Percentiles rank a stretch among this genome's conserved stretches.
Evolutionary conservation across 2,113 vertebrate genomes (phyloP).

Genomic region (Pluvianellus socialis): DNA sequence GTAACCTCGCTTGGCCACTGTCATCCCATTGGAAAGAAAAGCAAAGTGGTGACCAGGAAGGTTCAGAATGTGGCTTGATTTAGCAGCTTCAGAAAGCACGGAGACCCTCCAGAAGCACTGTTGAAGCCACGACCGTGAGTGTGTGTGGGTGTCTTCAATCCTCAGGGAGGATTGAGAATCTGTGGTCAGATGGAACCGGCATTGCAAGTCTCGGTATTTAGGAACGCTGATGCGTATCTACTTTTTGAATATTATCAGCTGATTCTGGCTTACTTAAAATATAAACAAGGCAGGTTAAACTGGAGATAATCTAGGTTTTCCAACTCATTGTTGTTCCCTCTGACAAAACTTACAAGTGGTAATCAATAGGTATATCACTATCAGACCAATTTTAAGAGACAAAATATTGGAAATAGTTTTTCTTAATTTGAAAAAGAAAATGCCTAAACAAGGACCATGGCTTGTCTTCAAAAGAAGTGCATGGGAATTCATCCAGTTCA

Average conservation of each 20-base stretch:
- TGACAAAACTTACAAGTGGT: neutral
- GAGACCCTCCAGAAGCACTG: neutral
- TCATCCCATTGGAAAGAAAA: neutral
- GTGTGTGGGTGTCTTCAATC: neutral
- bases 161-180: neutral
- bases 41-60: neutral
- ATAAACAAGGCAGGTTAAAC: neutral
- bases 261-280: neutral
- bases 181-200: neutral
- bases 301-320: neutral
- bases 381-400: neutral
- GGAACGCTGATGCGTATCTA: rapidly evolving
- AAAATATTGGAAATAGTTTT: neutral
- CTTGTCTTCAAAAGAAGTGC: neutral
- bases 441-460: neutral
- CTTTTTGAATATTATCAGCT: neutral
- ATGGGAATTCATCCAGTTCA: neutral
- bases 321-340: neutral
- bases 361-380: neutral
- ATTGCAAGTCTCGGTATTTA: neutral
- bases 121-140: neutral
- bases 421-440: neutral
- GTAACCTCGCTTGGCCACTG: neutral
- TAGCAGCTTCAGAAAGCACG: neutral
- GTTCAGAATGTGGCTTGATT: neutral